Conservation (phyloP, 2,888 invertebrate species). For the Sphecodes monilicornis region DNA sequence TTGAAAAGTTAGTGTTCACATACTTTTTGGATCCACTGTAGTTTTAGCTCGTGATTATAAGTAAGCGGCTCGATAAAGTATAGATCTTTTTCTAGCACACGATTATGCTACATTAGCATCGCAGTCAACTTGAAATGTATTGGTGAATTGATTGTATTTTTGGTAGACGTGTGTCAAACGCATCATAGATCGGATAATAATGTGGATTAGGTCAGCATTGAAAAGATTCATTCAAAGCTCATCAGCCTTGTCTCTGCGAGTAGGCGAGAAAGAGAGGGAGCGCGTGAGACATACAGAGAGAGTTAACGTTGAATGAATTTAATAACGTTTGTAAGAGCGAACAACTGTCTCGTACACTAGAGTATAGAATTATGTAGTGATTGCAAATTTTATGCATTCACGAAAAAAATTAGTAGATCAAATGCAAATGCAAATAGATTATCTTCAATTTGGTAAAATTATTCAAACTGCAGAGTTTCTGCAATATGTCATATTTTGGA, state of each 20-base stretch:
- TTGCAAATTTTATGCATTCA: no score
- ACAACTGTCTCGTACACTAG: not conserved
- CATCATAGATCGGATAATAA: not conserved
- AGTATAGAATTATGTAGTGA: not conserved
- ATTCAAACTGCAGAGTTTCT: no score
- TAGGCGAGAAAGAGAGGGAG: not conserved
- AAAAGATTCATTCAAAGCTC: conserved; percentile 14
- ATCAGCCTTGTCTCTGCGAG: not conserved
- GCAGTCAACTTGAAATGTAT: not conserved
- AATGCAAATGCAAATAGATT: not conserved
- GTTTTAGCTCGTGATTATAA: no score
- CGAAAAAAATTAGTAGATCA: not conserved
- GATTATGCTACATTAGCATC: no score
- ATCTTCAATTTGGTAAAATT: no score
- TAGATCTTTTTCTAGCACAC: not conserved
- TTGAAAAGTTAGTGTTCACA: no score
- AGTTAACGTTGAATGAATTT: conserved; percentile 9
- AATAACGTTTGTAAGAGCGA: not conserved
- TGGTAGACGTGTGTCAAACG: not conserved
- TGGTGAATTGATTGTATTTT: no score
- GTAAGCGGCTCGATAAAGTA: not conserved
- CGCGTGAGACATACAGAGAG: not conserved
- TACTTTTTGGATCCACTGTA: no score
- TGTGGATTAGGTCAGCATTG: not conserved
- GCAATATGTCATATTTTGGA: no score